Percentiles rank a stretch among this genome's conserved stretches.
phyloP scores from a whole-genome alignment of 2,113 vertebrate species.

The Hassar affinis region DNA sequence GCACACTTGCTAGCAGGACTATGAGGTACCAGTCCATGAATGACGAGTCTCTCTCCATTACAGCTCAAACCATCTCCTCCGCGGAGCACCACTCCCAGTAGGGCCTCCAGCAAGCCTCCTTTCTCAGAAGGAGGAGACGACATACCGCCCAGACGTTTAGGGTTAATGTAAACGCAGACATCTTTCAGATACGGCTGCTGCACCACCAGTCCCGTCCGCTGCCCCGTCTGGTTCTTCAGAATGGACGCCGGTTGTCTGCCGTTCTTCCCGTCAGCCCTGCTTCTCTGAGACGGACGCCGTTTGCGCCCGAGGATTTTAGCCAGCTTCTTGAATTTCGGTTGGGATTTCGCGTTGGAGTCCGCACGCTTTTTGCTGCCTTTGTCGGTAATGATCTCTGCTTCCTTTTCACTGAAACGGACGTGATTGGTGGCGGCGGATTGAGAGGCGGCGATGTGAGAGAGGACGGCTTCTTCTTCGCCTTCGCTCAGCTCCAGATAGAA shows the following conservation, averaged over 20 bases:
- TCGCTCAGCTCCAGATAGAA: conserved; percentile 96
- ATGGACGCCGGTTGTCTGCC: conserved; percentile 79
- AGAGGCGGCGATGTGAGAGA: conserved; percentile 67
- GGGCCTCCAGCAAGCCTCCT: conserved; percentile 79
- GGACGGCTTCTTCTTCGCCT: conserved; percentile 80
- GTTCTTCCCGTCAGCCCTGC: conserved; percentile 58
- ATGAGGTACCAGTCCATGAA: conserved; percentile 86
- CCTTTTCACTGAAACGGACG: conserved; percentile 88
- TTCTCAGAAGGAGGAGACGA: conserved; percentile 67
- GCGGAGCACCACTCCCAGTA: conserved; percentile 87
- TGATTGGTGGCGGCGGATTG: conserved; percentile 79
- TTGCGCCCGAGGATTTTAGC: conserved; percentile 84
- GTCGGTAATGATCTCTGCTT: conserved; percentile 85
- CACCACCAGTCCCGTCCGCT: conserved; percentile 68
- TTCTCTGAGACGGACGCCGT: conserved; percentile 63
- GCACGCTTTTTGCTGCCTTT: conserved; percentile 58
- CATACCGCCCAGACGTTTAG: conserved; percentile 74
- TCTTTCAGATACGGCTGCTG: conserved; percentile 82
- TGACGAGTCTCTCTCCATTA: conserved; percentile 78
- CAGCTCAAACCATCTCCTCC: conserved; percentile 47
- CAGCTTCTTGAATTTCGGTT: conserved; percentile 78
- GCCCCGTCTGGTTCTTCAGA: conserved; percentile 79
- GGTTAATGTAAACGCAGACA: conserved; percentile 86
- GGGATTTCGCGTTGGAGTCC: conserved; percentile 62
- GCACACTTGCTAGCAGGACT: conserved; percentile 85